Conservation (phyloP, 2,113 vertebrate genomes). For the Dasyornis broadbenti region DNA sequence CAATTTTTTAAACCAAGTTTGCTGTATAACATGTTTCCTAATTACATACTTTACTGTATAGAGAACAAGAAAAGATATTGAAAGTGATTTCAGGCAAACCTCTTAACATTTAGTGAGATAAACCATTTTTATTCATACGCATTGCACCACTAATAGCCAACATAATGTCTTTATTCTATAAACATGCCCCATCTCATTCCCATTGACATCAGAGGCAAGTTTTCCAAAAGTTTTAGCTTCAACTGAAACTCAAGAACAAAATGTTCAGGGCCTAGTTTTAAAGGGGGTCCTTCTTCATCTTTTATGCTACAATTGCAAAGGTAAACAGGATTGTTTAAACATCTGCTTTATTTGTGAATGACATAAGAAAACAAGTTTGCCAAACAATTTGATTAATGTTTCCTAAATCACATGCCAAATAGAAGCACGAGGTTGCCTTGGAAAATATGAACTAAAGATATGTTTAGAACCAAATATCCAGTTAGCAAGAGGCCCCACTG, state of each 20-base stretch:
- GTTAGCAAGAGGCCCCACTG: neutral
- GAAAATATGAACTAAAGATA: neutral
- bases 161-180: neutral
- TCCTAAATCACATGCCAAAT: neutral
- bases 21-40: neutral
- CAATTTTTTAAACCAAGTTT: conserved; percentile 8
- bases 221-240: neutral
- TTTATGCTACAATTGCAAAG: neutral
- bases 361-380: neutral
- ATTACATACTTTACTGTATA: conserved; percentile 6
- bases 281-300: neutral
- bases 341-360: neutral
- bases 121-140: conserved; percentile 10
- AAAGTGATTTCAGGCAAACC: conserved; percentile 3
- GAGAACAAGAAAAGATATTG: conserved; percentile 11
- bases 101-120: neutral
- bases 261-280: neutral
- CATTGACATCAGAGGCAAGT: neutral
- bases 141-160: neutral
- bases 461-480: neutral
- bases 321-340: neutral
- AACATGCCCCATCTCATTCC: neutral
- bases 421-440: neutral
- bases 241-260: neutral
- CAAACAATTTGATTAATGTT: neutral